phyloP scores from a whole-genome alignment of 2,113 vertebrate species.

The Isichthys henryi region DNA sequence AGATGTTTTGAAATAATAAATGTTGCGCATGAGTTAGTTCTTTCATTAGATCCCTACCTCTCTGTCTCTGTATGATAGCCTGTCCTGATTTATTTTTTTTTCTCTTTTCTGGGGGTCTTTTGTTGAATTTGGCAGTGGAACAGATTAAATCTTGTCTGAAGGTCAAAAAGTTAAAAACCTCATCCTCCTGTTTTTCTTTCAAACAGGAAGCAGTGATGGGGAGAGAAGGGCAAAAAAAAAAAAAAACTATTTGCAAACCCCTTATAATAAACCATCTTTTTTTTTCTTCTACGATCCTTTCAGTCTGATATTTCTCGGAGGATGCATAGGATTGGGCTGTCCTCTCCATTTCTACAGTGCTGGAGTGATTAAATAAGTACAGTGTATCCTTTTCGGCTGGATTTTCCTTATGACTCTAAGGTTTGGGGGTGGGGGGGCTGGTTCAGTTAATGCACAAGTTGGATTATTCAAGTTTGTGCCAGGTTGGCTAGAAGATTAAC shows the following conservation, averaged over 20 bases:
- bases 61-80: conserved; percentile 34
- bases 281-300: background rate
- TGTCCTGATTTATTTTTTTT: conserved; percentile 47
- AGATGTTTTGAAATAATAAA: conserved; percentile 61
- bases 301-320: background rate
- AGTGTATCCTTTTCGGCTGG: background rate
- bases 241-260: conserved; percentile 11
- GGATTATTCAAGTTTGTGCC: conserved; percentile 47
- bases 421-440: conserved; percentile 27
- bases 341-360: background rate
- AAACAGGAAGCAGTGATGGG: conserved; percentile 18
- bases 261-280: conserved; percentile 14
- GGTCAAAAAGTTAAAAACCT: conserved; percentile 51
- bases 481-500: conserved; percentile 62
- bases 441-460: conserved; percentile 40
- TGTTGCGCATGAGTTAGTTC: conserved; percentile 39
- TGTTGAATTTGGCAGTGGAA: conserved; percentile 48
- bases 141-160: conserved; percentile 54
- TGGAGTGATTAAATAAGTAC: background rate
- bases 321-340: background rate
- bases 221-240: background rate
- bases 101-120: conserved; percentile 45
- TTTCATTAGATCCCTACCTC: background rate
- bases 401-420: background rate
- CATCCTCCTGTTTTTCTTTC: conserved; percentile 31